These are phyloP conservation scores for Hipparchia semele DNA, from an alignment of 2,888 invertebrate genomes.

Conservation along the genomic window DNA sequence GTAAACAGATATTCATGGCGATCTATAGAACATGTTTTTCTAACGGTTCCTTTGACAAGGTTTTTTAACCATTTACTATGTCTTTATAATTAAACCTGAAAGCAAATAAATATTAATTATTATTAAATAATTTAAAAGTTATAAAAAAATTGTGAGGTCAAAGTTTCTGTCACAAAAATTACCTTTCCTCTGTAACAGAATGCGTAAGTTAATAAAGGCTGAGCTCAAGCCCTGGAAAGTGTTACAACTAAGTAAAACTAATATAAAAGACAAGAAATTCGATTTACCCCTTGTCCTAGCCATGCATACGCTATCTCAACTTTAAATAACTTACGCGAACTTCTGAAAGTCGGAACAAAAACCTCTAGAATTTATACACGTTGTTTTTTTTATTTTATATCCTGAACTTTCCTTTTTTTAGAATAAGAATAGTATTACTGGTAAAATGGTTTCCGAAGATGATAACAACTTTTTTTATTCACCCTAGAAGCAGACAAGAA, in stretches of 20 bases:
- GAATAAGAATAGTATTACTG: background rate
- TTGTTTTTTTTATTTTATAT: background rate
- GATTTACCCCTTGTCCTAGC: constrained; percentile 39
- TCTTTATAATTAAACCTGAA: no score
- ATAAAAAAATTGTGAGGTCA: background rate
- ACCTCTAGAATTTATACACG: background rate
- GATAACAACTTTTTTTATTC: no score
- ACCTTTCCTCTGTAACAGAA: background rate
- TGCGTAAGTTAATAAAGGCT: constrained; percentile 10
- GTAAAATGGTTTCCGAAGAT: no score
- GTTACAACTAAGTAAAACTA: constrained; percentile 27
- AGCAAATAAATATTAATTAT: background rate
- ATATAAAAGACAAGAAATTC: constrained; percentile 31
- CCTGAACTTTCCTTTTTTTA: background rate
- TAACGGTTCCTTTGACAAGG: no score
- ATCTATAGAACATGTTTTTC: no score
- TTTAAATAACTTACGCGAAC: constrained; percentile 43
- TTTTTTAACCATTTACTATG: no score
- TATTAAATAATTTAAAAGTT: background rate
- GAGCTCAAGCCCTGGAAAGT: background rate
- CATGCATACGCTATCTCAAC: constrained; percentile 40
- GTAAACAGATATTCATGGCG: no score
- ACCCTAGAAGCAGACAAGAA: no score
- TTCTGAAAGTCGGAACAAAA: constrained; percentile 17
- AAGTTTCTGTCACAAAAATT: background rate